Conservation (phyloP, 2,888 invertebrate genomes). For the Carpatolechia fugitivella region DNA sequence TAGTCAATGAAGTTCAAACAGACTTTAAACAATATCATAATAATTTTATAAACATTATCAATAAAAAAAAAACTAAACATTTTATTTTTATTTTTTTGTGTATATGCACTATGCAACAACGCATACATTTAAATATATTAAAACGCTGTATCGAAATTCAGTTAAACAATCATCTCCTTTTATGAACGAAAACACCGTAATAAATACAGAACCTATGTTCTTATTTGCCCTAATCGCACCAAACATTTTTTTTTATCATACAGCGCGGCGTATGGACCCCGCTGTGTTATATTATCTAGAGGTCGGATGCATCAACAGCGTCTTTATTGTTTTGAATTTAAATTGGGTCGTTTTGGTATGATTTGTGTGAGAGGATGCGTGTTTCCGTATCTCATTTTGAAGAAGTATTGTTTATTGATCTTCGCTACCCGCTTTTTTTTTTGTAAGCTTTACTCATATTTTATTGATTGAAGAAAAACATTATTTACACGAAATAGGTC, state of each 20-base stretch:
- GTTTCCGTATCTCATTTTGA: constrained; percentile 3
- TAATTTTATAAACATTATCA: too few relatives aligned
- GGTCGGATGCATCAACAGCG: background rate
- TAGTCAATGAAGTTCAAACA: too few relatives aligned
- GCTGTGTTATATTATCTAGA: constrained; percentile 15
- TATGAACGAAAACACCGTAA: too few relatives aligned
- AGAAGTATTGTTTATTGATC: constrained; percentile 1
- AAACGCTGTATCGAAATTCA: too few relatives aligned
- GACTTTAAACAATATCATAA: too few relatives aligned
- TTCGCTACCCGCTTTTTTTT: background rate
- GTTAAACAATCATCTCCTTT: too few relatives aligned
- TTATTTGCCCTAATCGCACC: background rate
- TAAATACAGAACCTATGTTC: background rate
- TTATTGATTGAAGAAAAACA: too few relatives aligned
- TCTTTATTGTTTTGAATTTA: constrained; percentile 19
- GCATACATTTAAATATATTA: too few relatives aligned
- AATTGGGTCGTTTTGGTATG: constrained; percentile 14
- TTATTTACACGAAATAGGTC: too few relatives aligned
- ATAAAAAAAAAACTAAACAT: too few relatives aligned
- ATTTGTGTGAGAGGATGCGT: constrained; percentile 12
- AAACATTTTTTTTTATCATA: constrained; percentile 10
- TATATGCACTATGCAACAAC: too few relatives aligned
- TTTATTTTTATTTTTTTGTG: too few relatives aligned
- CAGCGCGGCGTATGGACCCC: constrained; percentile 19
- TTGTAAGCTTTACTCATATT: background rate